These are phyloP conservation scores for Amphipyra berbera DNA, from an alignment of 2,888 invertebrate species.

Conservation along the genomic window DNA sequence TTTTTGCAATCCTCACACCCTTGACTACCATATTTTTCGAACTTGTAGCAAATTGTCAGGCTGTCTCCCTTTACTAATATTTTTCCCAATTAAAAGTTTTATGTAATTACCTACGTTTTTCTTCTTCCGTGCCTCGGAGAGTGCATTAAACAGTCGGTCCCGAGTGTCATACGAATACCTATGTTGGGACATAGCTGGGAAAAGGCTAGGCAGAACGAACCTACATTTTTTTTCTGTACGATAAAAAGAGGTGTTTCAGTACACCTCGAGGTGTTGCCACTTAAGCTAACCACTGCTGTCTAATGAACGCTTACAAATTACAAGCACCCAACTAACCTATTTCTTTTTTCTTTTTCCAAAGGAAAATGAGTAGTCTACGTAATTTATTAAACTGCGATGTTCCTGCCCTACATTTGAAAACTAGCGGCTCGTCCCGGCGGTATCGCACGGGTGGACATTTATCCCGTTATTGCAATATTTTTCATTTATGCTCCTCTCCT, in stretches of 20 bases:
- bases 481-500: too few relatives aligned
- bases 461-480: too few relatives aligned
- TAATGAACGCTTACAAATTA: conserved; percentile 47
- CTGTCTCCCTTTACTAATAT: conserved; percentile 10
- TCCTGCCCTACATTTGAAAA: too few relatives aligned
- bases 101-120: conserved; percentile 26
- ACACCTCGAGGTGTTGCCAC: conserved; percentile 19
- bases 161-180: too few relatives aligned
- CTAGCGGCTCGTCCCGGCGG: too few relatives aligned
- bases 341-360: conserved; percentile 22
- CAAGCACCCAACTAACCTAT: conserved; percentile 34
- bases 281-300: conserved; percentile 37
- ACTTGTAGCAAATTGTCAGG: conserved; percentile 32
- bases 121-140: too few relatives aligned
- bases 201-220: too few relatives aligned
- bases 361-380: conserved; percentile 18
- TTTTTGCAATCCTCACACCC: conserved; percentile 36
- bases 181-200: too few relatives aligned
- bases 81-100: conserved; percentile 46
- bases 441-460: too few relatives aligned
- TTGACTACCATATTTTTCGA: conserved; percentile 39
- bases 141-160: too few relatives aligned
- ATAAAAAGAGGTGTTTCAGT: conserved; percentile 21
- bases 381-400: too few relatives aligned
- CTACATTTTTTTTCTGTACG: conserved; percentile 13